These are phyloP conservation scores for Apotomis turbidana DNA, from an alignment of 2,888 invertebrate species.

Conservation along the genomic window DNA sequence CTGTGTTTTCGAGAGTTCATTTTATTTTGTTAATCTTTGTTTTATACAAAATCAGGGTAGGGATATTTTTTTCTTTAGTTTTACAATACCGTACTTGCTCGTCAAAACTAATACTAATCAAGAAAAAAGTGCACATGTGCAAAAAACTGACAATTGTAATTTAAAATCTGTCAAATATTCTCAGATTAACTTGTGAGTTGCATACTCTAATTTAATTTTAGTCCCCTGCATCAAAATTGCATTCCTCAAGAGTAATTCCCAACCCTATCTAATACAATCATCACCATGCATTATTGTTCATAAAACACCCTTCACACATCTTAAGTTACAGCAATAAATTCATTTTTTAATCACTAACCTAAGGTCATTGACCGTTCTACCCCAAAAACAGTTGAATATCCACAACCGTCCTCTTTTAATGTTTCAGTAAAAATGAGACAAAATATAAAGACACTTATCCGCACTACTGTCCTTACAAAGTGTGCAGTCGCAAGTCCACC, in stretches of 20 bases:
- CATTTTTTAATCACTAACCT: conserved; percentile 30
- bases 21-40: no score
- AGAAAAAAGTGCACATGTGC: no score
- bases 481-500: conserved; percentile 5
- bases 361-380: conserved; percentile 33
- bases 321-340: conserved; percentile 36
- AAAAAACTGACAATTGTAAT: not conserved
- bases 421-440: not conserved
- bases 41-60: no score
- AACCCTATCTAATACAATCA: conserved; percentile 18
- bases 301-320: conserved; percentile 28
- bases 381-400: conserved; percentile 14
- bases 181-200: not conserved
- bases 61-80: no score
- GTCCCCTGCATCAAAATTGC: conserved; percentile 4
- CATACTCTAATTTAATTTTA: conserved; percentile 10
- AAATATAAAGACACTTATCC: not conserved
- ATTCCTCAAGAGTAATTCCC: conserved; percentile 8
- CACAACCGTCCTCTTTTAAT: conserved; percentile 15
- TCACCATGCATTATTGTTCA: conserved; percentile 13
- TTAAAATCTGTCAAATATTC: not conserved
- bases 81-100: no score
- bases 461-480: no score
- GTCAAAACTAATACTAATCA: no score
- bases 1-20: no score